Evolutionary conservation across 2,888 invertebrate genomes (phyloP).

Genomic region (Tipula helvola): DNA sequence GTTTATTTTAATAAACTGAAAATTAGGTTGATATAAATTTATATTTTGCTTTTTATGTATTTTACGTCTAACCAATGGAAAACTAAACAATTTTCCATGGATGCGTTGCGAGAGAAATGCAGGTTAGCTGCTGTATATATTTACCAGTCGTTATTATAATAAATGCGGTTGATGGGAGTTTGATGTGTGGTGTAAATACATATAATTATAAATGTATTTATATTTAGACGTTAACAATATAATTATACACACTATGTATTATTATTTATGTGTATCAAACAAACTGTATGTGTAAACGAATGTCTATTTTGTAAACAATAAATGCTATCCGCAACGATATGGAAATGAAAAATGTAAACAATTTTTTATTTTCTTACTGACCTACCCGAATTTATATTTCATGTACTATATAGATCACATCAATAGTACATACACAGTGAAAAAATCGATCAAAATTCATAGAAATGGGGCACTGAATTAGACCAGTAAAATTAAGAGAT

Average conservation of each 20-base stretch:
- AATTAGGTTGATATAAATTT: neutral
- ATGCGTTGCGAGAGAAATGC: neutral
- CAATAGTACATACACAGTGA: neutral
- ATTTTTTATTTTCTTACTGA: neutral
- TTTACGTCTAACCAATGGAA: neutral
- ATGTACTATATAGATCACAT: neutral
- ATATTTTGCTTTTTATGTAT: neutral
- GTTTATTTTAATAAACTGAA: neutral
- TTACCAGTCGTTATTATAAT: neutral
- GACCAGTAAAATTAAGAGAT: no score
- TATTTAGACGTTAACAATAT: neutral
- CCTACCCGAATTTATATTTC: neutral
- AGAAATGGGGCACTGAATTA: neutral
- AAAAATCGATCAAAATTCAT: neutral
- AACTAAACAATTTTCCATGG: neutral
- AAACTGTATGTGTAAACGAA: no score
- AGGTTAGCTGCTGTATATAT: neutral
- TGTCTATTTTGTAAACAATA: no score
- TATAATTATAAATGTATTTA: neutral
- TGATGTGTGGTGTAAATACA: neutral
- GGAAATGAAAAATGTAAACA: neutral
- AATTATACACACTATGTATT: neutral
- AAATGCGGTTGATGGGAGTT: neutral
- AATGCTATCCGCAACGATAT: neutral
- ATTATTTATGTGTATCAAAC: neutral